Evolutionary conservation across 2,888 invertebrate genomes (phyloP).

Genomic region (Acronicta aceris): DNA sequence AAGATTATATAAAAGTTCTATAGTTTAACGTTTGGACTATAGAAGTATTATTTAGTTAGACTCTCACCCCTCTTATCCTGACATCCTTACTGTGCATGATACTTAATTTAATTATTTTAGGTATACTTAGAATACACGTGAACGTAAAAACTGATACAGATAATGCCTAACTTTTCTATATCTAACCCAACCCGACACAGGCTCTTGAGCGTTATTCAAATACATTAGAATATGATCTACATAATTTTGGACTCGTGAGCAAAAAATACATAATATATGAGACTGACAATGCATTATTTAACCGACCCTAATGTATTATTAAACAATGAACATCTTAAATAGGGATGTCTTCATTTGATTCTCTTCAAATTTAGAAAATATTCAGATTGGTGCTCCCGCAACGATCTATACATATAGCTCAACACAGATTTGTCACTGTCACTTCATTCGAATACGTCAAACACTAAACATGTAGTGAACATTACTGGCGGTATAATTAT

Average conservation of each 20-base stretch:
- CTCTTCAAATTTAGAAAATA: slow-evolving; percentile 4
- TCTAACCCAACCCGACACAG: slow-evolving; percentile 7
- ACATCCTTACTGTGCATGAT: too few species aligned
- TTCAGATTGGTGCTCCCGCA: background rate
- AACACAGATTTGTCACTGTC: slow-evolving; percentile 2
- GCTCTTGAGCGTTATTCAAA: slow-evolving; percentile 17
- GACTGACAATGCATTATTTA: slow-evolving; percentile 18
- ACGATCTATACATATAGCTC: background rate
- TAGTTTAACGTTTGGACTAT: too few species aligned
- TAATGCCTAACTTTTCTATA: background rate
- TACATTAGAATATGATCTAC: slow-evolving; percentile 45
- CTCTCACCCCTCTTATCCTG: too few species aligned
- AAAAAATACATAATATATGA: slow-evolving; percentile 36
- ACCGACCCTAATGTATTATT: slow-evolving; percentile 37
- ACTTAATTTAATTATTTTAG: too few species aligned
- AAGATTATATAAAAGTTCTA: too few species aligned
- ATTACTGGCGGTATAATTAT: background rate
- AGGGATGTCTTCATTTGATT: slow-evolving; percentile 4
- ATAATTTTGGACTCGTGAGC: slow-evolving; percentile 30
- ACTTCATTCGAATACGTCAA: background rate
- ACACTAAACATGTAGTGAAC: background rate
- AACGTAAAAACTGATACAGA: too few species aligned
- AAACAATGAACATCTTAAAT: slow-evolving; percentile 8
- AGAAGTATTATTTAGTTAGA: too few species aligned
- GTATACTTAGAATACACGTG: too few species aligned